These are phyloP conservation scores for Brachystomella parvula DNA, from an alignment of 1,140 invertebrate genomes.

Conservation along the genomic window DNA sequence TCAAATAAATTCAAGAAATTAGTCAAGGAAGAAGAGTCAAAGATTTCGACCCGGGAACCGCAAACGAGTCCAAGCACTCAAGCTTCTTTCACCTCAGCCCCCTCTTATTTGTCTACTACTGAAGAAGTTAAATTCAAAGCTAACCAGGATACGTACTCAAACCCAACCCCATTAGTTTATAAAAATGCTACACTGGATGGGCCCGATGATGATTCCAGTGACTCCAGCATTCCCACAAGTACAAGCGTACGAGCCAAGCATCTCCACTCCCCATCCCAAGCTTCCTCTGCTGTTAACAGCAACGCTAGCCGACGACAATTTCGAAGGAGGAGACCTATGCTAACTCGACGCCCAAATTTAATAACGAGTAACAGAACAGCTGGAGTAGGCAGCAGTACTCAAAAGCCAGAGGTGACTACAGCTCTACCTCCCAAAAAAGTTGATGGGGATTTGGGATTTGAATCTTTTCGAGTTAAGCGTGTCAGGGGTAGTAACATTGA, in stretches of 20 bases:
- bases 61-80: too few species aligned
- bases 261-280: not conserved
- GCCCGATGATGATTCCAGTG: slow-evolving; percentile 4
- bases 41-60: not conserved
- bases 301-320: slow-evolving; percentile 10
- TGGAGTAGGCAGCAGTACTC: too few species aligned
- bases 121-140: not conserved
- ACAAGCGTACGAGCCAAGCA: not conserved
- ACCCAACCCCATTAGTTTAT: not conserved
- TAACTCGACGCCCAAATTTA: too few species aligned
- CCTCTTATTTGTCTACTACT: not conserved
- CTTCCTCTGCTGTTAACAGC: not conserved
- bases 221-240: not conserved
- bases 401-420: too few species aligned
- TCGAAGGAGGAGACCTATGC: slow-evolving; percentile 9
- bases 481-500: not conserved
- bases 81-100: not conserved
- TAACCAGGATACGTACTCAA: not conserved
- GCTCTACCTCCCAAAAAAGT: too few species aligned
- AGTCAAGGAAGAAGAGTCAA: not conserved
- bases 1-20: not conserved
- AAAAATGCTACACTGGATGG: not conserved
- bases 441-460: not conserved
- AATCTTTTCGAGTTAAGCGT: not conserved
- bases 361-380: too few species aligned